Conservation (phyloP, 2,888 invertebrate species). For the Tuta absoluta region DNA sequence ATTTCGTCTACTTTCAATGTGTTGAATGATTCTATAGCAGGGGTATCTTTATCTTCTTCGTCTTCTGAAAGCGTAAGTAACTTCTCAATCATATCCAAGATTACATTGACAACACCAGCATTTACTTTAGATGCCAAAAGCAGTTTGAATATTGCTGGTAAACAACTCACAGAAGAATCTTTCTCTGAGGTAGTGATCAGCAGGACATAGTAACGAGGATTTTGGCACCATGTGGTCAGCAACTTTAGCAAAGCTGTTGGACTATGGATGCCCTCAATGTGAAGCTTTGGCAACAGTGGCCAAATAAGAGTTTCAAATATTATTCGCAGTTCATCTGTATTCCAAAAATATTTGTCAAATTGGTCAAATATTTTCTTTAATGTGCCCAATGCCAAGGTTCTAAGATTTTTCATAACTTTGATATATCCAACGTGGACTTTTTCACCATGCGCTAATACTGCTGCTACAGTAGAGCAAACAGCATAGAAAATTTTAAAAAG, state of each 20-base stretch:
- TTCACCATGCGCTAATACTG: constrained; percentile 79
- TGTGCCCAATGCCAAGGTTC: constrained; percentile 82
- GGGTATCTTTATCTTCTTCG: constrained; percentile 73
- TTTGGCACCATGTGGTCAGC: constrained; percentile 89
- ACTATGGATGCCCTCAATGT: constrained; percentile 89
- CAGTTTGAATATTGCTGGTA: constrained; percentile 86
- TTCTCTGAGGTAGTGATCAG: constrained; percentile 82
- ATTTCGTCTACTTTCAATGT: constrained; percentile 48
- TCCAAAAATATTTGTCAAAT: constrained; percentile 89
- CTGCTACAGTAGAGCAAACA: constrained; percentile 84
- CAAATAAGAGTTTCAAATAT: constrained; percentile 90
- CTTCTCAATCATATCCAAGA: constrained; percentile 88
- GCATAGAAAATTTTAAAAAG: constrained; percentile 87
- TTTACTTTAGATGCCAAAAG: constrained; percentile 86
- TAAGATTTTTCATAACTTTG: constrained; percentile 83
- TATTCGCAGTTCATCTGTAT: constrained; percentile 84
- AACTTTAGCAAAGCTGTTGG: constrained; percentile 91
- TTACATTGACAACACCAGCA: constrained; percentile 83
- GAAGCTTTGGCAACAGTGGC: constrained; percentile 88
- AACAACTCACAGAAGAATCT: constrained; percentile 74
- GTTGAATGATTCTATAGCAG: constrained; percentile 64
- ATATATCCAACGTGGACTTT: constrained; percentile 84
- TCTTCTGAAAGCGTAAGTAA: constrained; percentile 84
- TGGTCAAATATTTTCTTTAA: constrained; percentile 88
- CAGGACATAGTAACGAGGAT: constrained; percentile 88